Evolutionary conservation across 2,888 invertebrate species (phyloP).

Genomic region (Noctua janthe): DNA sequence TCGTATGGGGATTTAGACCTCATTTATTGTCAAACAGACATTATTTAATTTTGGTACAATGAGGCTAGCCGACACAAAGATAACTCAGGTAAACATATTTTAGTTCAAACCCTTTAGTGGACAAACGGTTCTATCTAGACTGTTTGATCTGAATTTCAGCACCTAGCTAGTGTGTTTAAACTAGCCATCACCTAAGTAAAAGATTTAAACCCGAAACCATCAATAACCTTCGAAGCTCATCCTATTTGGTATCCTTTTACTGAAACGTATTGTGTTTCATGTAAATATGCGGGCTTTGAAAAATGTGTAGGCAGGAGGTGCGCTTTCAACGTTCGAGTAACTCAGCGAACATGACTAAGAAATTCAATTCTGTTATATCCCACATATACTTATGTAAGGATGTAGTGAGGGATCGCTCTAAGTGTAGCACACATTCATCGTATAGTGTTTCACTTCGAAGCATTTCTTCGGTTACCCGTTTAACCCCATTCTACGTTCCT

Average conservation of each 20-base stretch:
- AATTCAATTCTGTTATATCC: constrained; percentile 74
- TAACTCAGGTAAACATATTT: not conserved
- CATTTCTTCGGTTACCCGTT: constrained; percentile 50
- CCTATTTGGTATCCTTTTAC: constrained; percentile 58
- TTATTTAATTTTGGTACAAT: not conserved
- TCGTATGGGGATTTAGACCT: too few species aligned
- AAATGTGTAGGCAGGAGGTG: constrained; percentile 53
- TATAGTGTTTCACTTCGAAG: constrained; percentile 55
- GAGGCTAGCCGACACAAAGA: not conserved
- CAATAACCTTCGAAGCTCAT: constrained; percentile 59
- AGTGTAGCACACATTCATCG: constrained; percentile 46
- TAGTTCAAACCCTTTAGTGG: not conserved
- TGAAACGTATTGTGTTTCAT: constrained; percentile 65
- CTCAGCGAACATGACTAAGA: constrained; percentile 73
- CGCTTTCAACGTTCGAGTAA: constrained; percentile 52
- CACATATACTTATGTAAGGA: constrained; percentile 20
- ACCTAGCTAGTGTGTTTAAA: constrained; percentile 1
- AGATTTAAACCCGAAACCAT: constrained; percentile 45
- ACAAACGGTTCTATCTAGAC: not conserved
- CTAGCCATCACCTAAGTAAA: constrained; percentile 1
- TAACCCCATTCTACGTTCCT: constrained; percentile 21
- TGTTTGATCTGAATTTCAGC: not conserved
- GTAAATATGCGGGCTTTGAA: constrained; percentile 62
- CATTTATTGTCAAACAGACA: not conserved
- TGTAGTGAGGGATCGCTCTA: constrained; percentile 46